Conservation (phyloP, 2,888 invertebrate species). For the Stenichneumon culpator region DNA sequence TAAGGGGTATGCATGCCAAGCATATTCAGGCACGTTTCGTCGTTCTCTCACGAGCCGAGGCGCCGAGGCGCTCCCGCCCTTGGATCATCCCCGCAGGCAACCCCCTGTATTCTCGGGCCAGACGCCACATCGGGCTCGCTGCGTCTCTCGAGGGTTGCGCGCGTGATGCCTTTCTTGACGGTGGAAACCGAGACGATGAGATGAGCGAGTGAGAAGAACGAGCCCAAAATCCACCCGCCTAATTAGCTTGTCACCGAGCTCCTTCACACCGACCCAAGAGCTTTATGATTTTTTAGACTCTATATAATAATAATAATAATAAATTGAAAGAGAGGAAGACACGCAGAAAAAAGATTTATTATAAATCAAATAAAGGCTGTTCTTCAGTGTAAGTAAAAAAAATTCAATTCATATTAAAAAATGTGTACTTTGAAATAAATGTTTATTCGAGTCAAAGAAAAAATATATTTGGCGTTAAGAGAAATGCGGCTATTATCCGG, state of each 20-base stretch:
- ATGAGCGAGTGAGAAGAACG: conserved; percentile 13
- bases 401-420: too few relatives aligned
- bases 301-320: not conserved
- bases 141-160: conserved; percentile 39
- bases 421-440: too few relatives aligned
- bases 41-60: conserved; percentile 62
- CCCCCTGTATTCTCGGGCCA: conserved; percentile 15
- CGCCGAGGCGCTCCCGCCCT: conserved; percentile 48
- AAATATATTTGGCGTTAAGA: too few relatives aligned
- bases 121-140: conserved; percentile 26
- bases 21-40: conserved; percentile 63
- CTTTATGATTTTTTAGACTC: not conserved
- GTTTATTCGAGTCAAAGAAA: too few relatives aligned
- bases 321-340: too few relatives aligned
- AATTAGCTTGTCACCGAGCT: conserved; percentile 53
- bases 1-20: conserved; percentile 55
- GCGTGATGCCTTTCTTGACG: conserved; percentile 13
- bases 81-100: conserved; percentile 61
- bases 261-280: conserved; percentile 19
- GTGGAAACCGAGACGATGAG: not conserved
- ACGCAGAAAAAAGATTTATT: too few relatives aligned
- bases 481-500: too few relatives aligned
- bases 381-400: too few relatives aligned
- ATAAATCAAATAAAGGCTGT: too few relatives aligned
- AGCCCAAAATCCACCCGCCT: conserved; percentile 34